phyloP scores from a whole-genome alignment of 1,140 invertebrate genomes.

The Plectus sambesii region DNA sequence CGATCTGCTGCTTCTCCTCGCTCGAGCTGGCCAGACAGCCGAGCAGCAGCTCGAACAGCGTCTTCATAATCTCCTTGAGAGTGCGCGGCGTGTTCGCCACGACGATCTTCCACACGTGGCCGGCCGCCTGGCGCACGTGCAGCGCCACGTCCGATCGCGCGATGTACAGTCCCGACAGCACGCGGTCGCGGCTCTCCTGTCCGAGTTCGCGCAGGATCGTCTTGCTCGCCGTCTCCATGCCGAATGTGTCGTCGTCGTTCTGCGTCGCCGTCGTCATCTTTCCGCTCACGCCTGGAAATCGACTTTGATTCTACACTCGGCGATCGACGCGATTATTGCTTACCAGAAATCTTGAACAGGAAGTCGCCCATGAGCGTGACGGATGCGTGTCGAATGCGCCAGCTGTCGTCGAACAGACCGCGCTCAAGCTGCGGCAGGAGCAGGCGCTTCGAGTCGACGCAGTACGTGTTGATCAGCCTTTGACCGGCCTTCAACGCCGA shows the following conservation, averaged over 20 bases:
- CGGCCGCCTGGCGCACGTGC: conserved; percentile 81
- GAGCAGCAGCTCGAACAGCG: conserved; percentile 65
- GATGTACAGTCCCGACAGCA: conserved; percentile 92
- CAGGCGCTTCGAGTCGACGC: conserved; percentile 83
- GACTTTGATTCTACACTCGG: conserved; percentile 3
- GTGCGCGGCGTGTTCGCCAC: conserved; percentile 62
- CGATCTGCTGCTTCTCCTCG: conserved; percentile 54
- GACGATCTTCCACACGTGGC: conserved; percentile 44
- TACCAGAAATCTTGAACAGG: conserved; percentile 78
- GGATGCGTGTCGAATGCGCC: conserved; percentile 90
- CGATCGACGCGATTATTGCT: background rate
- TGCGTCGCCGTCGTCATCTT: conserved; percentile 98
- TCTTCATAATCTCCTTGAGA: conserved; percentile 86
- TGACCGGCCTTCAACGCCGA: conserved; percentile 92
- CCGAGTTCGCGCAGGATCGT: conserved; percentile 76
- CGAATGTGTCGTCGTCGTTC: conserved; percentile 96
- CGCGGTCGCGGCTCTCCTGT: conserved; percentile 73
- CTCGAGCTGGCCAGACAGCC: conserved; percentile 8
- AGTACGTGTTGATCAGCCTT: conserved; percentile 87
- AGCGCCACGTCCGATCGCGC: conserved; percentile 87
- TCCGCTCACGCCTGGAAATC: conserved; percentile 66
- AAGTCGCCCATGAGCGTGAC: conserved; percentile 92
- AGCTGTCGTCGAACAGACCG: conserved; percentile 90
- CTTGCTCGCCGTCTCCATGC: conserved; percentile 82
- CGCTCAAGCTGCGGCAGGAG: conserved; percentile 77